Evolutionary conservation across 2,113 vertebrate genomes (phyloP), one percentile per base, ranked within the genome.

Genomic region (Corythornis cristatus): DNA sequence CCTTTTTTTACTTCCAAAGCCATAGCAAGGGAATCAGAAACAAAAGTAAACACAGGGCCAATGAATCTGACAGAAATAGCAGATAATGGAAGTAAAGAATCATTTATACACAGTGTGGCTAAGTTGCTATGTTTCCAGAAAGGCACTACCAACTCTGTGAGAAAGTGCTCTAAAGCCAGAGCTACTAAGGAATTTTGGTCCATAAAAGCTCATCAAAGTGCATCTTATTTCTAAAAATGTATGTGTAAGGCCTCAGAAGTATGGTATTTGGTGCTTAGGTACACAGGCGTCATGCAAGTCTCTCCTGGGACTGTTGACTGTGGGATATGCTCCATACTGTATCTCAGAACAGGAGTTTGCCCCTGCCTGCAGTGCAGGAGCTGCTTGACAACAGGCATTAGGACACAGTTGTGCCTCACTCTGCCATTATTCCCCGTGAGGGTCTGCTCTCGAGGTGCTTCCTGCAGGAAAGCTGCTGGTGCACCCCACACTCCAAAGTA

Each of bases 351-450:
- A 78, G 40, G 51, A 20, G 11, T 28, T 58, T 35, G 57, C 43
- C 12, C 11, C 40, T 26, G 28, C 6, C 28, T 43, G 82, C 35
- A 35, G 33, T 0, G 20, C 40, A 35, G 62, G 20, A 79, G 74
- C 53, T 31, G 16, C 26, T 48, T 51, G 57, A 72, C 51, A 51
- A 26, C 6, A 45, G 31, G 51, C 3, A 19, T 4, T 5, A 83
- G 74, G 33, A 31, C 46, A 62, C 2, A 0, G 35, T 67, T 78
- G n/a, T 22, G 74, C 48, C 35, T 84, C 18, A 7, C 20, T 86
- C n/a, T 62, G 65, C 26, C 3, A 0, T 26, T 53, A 7, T 6
- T 67, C 43, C 53, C 67, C 0, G 0, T 7, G 53, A 67, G 5
- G 7, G 10, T 14, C 45, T 70, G 25, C 62, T 65, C 33, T 62